Conservation (phyloP, 1,140 invertebrate species). For the Drosophila eugracilis region DNA sequence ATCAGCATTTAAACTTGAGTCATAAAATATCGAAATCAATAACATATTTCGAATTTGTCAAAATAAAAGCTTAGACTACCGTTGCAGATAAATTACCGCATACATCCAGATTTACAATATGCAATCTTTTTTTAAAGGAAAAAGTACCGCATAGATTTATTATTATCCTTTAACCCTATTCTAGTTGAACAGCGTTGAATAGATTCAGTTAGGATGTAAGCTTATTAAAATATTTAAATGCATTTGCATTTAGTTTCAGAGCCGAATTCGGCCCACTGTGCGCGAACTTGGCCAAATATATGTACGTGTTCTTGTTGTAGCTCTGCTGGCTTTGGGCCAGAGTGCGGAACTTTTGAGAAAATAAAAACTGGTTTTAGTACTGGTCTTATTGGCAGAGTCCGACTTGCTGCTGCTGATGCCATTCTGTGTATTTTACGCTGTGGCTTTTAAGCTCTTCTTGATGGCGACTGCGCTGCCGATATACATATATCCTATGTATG, state of each 20-base stretch:
- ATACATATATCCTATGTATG: too few species aligned
- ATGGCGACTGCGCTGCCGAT: conserved; percentile 37
- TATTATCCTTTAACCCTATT: too few species aligned
- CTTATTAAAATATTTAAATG: background rate
- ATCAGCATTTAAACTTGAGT: too few species aligned
- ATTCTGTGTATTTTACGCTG: conserved; percentile 71
- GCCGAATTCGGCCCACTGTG: conserved; percentile 35
- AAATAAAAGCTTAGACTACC: too few species aligned
- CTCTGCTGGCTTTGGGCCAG: conserved; percentile 58
- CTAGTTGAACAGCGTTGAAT: too few species aligned
- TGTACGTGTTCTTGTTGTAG: conserved; percentile 18
- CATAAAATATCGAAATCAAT: too few species aligned
- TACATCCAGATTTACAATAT: too few species aligned
- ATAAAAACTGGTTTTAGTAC: conserved; percentile 69
- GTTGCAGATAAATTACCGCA: too few species aligned
- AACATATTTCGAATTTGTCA: too few species aligned
- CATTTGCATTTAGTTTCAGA: background rate
- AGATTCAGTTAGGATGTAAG: too few species aligned
- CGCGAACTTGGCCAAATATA: conserved; percentile 44
- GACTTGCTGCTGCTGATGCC: conserved; percentile 58
- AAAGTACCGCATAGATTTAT: too few species aligned
- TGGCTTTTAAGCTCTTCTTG: conserved; percentile 77
- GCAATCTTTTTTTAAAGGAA: too few species aligned
- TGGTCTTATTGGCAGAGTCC: conserved; percentile 59
- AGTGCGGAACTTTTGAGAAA: conserved; percentile 74